Base-by-base conservation (phyloP, 2,888 invertebrate genomes). In the Matsumyia berberina region DNA sequence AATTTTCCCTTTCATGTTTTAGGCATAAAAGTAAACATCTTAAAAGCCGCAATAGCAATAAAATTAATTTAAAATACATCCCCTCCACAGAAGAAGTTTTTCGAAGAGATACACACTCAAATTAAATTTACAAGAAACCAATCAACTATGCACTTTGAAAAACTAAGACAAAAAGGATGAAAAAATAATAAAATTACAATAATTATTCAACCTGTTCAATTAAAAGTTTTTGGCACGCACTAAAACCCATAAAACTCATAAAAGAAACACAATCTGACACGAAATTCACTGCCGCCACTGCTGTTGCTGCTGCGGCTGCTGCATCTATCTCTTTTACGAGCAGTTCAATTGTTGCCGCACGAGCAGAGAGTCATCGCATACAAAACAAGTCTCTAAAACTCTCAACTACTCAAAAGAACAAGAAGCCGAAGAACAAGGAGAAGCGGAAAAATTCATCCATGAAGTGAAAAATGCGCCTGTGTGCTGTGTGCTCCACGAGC, bases 211-310 rank as follows among this genome's bases (percentile, higher is more conserved):
- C 81, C 81, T 80, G 81, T 91, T 91, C 90, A 91, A 91, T 91
- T 91, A 90, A 90, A 88, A 88, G 88, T 88, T 90, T 90, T 90
- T 90, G 91, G 91, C 90, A 91, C 90, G 91, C 91, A 91, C 91
- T 91, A 89, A 90, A 89, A 90, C 88, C 88, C 89, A 90, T 91
- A 91, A 91, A 91, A 90, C 88, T 89, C 90, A 91, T 91, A 90
- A 91, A 91, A 89, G 87, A 78, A 64, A 74, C 69, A 85, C 85
- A 70, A 51, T 74, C 73, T 67, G 78, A 44, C 77, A 55, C 33
- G 51, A 60, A 67, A 69, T 72, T 82, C 82, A 82, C 72, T 44
- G 29, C 44, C 49, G 67, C 53, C 24, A 82, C 72, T 44, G 29
- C 44, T 42, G 67, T 44, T 24, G 46, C 49, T 15, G 76, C 44